phyloP scores from a whole-genome alignment of 2,797 vertebrate species.

The Centroberyx gerrardi region DNA sequence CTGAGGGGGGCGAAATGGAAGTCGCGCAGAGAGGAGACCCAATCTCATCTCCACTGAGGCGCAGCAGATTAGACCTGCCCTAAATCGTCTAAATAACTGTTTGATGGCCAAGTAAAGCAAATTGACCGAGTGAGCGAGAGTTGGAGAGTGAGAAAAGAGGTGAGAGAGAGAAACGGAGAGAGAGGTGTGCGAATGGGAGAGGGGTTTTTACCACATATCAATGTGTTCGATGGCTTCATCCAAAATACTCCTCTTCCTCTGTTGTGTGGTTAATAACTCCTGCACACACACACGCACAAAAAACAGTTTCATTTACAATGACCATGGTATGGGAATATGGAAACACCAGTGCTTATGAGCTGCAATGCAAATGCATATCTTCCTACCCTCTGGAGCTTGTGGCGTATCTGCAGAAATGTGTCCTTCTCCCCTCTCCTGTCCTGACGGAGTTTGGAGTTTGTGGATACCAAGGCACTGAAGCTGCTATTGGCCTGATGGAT shows the following conservation, averaged over 20 bases:
- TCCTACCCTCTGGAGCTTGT: conserved; percentile 31
- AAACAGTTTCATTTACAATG: not conserved
- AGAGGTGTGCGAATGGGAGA: not conserved
- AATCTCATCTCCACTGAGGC: not conserved
- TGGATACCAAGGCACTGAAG: conserved; percentile 17
- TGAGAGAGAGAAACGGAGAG: not conserved
- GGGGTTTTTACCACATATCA: conserved; percentile 11
- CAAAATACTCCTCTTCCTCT: not conserved
- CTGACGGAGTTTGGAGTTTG: conserved; percentile 27
- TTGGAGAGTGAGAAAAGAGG: not conserved
- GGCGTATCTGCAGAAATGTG: conserved; percentile 29
- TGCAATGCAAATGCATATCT: not conserved
- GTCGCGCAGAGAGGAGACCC: not conserved
- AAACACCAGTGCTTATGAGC: not conserved
- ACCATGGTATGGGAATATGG: not conserved
- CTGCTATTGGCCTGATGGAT: conserved; percentile 26
- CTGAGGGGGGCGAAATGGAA: conserved; percentile 18
- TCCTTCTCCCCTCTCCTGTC: conserved; percentile 36
- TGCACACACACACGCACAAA: not conserved
- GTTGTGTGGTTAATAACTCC: conserved; percentile 12
- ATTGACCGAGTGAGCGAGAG: not conserved
- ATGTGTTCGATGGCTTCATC: conserved; percentile 30
- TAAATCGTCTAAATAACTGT: conserved; percentile 2
- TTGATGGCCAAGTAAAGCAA: conserved; percentile 11
- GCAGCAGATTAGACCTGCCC: conserved; percentile 16